Evolutionary conservation across 64 coral and sea anemone species (phyloP).

Genomic region (Trachythela sp.): DNA sequence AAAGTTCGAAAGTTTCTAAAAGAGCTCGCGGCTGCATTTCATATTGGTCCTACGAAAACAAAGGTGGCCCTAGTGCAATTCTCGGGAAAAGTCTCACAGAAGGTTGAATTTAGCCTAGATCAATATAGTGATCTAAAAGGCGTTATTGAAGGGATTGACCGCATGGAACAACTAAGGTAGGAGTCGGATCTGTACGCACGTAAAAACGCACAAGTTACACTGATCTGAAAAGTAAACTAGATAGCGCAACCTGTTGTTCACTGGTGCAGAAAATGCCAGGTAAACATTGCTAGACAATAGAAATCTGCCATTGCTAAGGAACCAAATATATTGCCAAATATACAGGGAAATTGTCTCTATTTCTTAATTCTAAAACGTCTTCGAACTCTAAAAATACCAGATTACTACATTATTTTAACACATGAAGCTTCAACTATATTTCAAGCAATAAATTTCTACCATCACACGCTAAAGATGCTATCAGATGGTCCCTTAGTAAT

Average conservation of each 20-base stretch:
- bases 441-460: too few relatives aligned
- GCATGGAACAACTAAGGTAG: slow-evolving; percentile 5
- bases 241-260: background rate
- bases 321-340: too few relatives aligned
- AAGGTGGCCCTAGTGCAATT: background rate
- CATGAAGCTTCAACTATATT: too few relatives aligned
- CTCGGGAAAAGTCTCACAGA: background rate
- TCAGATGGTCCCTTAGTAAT: too few relatives aligned
- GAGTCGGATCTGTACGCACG: background rate
- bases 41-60: background rate
- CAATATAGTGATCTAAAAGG: background rate
- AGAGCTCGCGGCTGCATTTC: background rate
- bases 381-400: too few relatives aligned
- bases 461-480: too few relatives aligned
- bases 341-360: too few relatives aligned
- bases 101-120: background rate
- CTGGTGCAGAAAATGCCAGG: too few relatives aligned
- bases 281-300: too few relatives aligned
- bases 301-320: too few relatives aligned
- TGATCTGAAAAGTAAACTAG: background rate
- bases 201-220: background rate
- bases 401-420: too few relatives aligned
- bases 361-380: too few relatives aligned
- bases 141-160: background rate
- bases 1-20: slow-evolving; percentile 10